Evolutionary conservation across 2,888 invertebrate species (phyloP).

Genomic region (Augochlorella aurata): DNA sequence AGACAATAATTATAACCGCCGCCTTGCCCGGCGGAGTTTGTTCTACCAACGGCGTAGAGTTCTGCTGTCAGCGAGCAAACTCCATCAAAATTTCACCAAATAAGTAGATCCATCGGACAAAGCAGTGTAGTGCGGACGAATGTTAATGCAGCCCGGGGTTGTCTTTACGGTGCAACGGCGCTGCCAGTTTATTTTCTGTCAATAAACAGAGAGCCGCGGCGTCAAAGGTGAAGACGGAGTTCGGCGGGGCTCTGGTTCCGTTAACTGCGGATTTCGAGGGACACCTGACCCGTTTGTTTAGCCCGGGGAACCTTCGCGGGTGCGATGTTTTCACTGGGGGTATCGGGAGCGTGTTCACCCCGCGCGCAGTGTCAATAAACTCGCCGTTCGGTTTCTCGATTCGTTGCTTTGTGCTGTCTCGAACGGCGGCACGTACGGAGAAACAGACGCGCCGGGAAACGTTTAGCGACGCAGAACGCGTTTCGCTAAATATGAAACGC

Average conservation of each 20-base stretch:
- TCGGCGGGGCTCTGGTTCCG: conserved; percentile 25
- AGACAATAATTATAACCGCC: background rate
- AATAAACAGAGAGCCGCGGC: conserved; percentile 4
- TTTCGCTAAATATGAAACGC: background rate
- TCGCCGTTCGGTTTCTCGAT: conserved; percentile 17
- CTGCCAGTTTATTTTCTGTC: background rate
- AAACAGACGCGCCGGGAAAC: background rate
- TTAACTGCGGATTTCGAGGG: conserved; percentile 24
- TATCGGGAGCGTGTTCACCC: conserved; percentile 40
- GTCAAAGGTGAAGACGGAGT: conserved; percentile 11
- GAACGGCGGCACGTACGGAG: background rate
- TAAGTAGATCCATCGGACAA: background rate
- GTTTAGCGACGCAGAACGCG: background rate
- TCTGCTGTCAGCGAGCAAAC: background rate
- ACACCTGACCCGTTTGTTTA: conserved; percentile 54
- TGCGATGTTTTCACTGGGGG: conserved; percentile 43
- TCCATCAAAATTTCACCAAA: background rate
- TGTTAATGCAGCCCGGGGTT: conserved; percentile 4
- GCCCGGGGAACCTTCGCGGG: conserved; percentile 28
- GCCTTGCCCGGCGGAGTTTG: background rate
- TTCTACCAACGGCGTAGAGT: background rate
- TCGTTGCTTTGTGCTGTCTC: background rate
- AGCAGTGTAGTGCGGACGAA: background rate
- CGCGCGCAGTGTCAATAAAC: conserved; percentile 61
- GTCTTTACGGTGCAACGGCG: conserved; percentile 12